Evolutionary conservation across 2,113 vertebrate species (phyloP).

Genomic region (Azemiops feae): DNA sequence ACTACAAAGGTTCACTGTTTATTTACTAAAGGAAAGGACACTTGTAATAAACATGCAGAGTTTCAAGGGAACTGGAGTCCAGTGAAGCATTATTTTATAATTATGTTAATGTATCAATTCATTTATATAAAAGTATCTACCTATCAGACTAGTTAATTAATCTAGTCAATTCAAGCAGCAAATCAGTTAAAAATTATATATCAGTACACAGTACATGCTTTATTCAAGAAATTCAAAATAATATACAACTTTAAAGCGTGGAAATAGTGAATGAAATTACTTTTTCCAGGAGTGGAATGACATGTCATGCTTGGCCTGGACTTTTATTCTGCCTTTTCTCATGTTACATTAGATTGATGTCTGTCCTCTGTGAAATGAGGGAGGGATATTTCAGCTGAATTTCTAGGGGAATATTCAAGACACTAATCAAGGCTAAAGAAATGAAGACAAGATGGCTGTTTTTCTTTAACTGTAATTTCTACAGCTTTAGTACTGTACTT

Average conservation of each 20-base stretch:
- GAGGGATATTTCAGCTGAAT: not conserved
- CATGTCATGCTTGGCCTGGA: not conserved
- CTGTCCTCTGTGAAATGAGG: not conserved
- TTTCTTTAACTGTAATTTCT: not conserved
- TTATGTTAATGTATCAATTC: not conserved
- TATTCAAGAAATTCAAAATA: not conserved
- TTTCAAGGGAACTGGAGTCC: slow-evolving; percentile 54
- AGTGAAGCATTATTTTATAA: slow-evolving; percentile 49
- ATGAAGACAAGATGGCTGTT: not conserved
- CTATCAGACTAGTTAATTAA: not conserved
- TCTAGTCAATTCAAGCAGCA: not conserved
- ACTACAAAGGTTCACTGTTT: slow-evolving; percentile 35
- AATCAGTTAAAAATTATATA: not conserved
- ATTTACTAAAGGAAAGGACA: slow-evolving; percentile 47
- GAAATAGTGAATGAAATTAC: not conserved
- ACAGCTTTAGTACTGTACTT: not conserved
- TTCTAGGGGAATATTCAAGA: not conserved
- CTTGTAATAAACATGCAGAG: slow-evolving; percentile 58
- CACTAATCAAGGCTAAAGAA: not conserved
- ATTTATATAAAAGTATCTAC: not conserved
- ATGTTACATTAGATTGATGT: not conserved
- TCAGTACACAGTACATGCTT: not conserved
- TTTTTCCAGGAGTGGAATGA: not conserved
- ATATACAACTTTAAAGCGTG: not conserved
- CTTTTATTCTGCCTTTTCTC: not conserved